These are phyloP conservation scores for Amphilophus citrinellus DNA, from an alignment of 2,113 vertebrate genomes.

Conservation along the genomic window DNA sequence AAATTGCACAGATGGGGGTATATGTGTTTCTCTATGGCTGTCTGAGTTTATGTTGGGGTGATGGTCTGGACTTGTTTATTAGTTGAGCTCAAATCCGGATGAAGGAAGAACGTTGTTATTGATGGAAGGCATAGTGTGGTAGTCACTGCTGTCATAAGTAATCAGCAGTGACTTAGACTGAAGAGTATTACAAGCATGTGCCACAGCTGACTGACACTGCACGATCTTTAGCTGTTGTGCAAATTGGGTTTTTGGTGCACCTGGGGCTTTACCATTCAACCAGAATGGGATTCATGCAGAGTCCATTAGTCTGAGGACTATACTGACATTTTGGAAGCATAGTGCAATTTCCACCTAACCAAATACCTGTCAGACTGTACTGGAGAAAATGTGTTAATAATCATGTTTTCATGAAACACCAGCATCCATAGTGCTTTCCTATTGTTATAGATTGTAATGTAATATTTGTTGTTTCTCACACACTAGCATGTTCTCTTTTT, in stretches of 20 bases:
- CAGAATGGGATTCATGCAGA: neutral
- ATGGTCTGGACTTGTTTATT: neutral
- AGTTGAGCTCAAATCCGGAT: neutral
- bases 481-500: neutral
- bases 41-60: neutral
- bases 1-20: neutral
- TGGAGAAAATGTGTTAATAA: neutral
- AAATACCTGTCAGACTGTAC: neutral
- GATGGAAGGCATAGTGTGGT: slow-evolving; percentile 19
- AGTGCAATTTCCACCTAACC: neutral
- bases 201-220: neutral
- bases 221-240: neutral
- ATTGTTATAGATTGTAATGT: neutral
- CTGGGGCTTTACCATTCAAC: slow-evolving; percentile 6
- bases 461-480: neutral
- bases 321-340: neutral
- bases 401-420: neutral
- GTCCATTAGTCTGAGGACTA: neutral
- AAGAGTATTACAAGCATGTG: neutral
- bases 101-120: neutral
- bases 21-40: neutral
- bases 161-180: slow-evolving; percentile 5
- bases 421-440: neutral
- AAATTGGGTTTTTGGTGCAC: slow-evolving; percentile 4
- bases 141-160: slow-evolving; percentile 26